A percentile compares a stretch with the other conserved stretches of the same genome.
Evolutionary conservation across 1,140 invertebrate genomes (phyloP).

Genomic region (Tetramorium simillimum): DNA sequence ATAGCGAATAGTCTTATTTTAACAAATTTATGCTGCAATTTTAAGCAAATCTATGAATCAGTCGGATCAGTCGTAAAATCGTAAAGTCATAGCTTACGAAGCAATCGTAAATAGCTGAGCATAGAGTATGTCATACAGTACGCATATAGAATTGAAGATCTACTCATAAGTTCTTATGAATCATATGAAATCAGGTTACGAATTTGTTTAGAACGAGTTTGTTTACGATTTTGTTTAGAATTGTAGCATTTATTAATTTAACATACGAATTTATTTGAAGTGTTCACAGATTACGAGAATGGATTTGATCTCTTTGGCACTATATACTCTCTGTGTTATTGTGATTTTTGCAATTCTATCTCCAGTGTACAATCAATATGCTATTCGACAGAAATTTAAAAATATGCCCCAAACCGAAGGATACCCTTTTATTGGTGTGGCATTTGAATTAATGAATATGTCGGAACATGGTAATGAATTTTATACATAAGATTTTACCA

Average conservation of each 20-base stretch:
- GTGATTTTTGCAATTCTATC: background rate
- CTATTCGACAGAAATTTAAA: conserved; percentile 53
- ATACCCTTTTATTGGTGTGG: conserved; percentile 66
- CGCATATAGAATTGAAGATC: too few relatives aligned
- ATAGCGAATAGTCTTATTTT: background rate
- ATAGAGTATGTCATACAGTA: too few relatives aligned
- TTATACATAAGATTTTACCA: conserved; percentile 77
- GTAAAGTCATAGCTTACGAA: too few relatives aligned
- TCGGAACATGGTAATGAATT: conserved; percentile 75
- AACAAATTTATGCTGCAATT: background rate
- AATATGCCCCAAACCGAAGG: conserved; percentile 57
- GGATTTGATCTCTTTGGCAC: conserved; percentile 23
- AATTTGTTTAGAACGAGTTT: too few relatives aligned
- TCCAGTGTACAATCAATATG: conserved; percentile 30
- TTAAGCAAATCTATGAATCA: too few relatives aligned
- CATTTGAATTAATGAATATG: conserved; percentile 29
- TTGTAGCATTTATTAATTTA: too few relatives aligned
- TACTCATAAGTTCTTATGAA: too few relatives aligned
- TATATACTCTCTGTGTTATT: conserved; percentile 17
- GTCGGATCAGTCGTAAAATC: too few relatives aligned
- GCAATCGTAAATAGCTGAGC: too few relatives aligned
- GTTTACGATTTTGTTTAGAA: too few relatives aligned
- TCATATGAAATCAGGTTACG: too few relatives aligned
- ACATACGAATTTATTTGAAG: background rate
- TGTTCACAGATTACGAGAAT: conserved; percentile 28